Evolutionary conservation across 2,113 vertebrate genomes (phyloP), one percentile per base, ranked within the genome.

Genomic region (Hemichromis elongatus): DNA sequence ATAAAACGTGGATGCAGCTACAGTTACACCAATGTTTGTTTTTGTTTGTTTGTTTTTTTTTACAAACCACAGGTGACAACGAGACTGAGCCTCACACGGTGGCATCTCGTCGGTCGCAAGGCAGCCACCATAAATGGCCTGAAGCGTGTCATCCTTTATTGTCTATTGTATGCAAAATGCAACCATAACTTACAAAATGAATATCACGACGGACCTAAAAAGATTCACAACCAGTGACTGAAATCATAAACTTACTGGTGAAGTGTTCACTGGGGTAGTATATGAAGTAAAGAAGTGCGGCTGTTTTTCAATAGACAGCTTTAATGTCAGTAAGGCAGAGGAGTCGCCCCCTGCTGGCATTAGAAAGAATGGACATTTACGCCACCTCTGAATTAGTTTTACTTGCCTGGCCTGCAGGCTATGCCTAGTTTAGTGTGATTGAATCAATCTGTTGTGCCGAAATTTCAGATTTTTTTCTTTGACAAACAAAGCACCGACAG

Each of bases 191-290:
- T 28, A 26, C 40, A 26, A 19, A 73, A 30, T 50, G 4, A 50
- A 12, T 0, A 50, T 50, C 1, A 10, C 0, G 42, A 3, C 7
- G 4, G 42, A 73, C 6, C 1, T 5, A 47, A 73, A 28, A 47
- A 18, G 68, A 19, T 70, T 7, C 26, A 14, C 45, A 70, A 18
- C 13, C 18, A 18, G n/a, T 45, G 37, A 45, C 3, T 5, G 24
- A 1, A 73, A 50, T 50, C 0, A 73, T 45, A 3, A 73, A 50
- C 42, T 7, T 50, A 19, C 9, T 5, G 0, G 0, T 45, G 9
- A 28, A 5, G 16, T 1, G 1, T 50, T 73, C 28, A 47, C 18
- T 8, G 9, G 68, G 42, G 9, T 42, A 14, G 19, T 3, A 0
- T 0, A 19, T 50, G 24, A 73, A 73, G 37, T 26, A 70, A 1